phyloP scores from a whole-genome alignment of 2,797 vertebrate species.

The Bradypus variegatus region DNA sequence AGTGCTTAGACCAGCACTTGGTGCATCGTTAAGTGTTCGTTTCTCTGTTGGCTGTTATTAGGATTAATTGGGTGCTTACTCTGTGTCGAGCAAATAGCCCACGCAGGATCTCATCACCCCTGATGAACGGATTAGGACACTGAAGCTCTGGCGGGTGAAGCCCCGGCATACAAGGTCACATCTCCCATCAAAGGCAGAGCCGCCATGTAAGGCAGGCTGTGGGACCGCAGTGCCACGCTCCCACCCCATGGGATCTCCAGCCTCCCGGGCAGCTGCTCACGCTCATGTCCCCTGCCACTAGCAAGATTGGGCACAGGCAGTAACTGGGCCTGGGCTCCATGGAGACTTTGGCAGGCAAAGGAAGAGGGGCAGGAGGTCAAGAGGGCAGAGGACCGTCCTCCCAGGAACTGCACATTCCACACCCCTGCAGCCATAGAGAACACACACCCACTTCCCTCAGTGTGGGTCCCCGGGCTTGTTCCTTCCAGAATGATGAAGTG shows the following conservation, averaged over 20 bases:
- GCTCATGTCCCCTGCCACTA: too few relatives aligned
- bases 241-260: neutral
- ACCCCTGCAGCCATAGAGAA: too few relatives aligned
- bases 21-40: too few relatives aligned
- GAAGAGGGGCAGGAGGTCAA: neutral
- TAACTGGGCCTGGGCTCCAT: neutral
- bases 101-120: neutral
- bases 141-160: neutral
- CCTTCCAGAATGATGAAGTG: neutral
- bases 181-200: neutral
- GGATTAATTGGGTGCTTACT: neutral
- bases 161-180: neutral
- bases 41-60: neutral
- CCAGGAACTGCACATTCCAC: rapidly evolving
- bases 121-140: neutral
- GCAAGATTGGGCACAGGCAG: neutral
- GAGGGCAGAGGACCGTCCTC: neutral
- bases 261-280: neutral
- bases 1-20: neutral
- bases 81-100: neutral
- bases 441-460: neutral
- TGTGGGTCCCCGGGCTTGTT: too few relatives aligned
- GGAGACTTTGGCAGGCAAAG: neutral
- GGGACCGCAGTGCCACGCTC: neutral
- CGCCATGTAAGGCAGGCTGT: neutral